phyloP scores from a whole-genome alignment of 1,140 invertebrate genomes.

The Leucophenga varia region DNA sequence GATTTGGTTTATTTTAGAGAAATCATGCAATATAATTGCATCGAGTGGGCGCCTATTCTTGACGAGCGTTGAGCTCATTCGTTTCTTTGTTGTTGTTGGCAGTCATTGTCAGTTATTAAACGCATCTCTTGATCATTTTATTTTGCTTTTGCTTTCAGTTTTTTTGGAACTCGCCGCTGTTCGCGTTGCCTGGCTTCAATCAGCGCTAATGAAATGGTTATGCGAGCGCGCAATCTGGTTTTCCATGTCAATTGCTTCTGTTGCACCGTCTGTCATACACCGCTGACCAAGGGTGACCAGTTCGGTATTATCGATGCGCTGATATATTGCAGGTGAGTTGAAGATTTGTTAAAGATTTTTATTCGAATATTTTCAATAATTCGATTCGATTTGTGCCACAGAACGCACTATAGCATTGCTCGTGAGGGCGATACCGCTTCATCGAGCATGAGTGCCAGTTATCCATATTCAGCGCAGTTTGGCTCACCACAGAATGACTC shows the following conservation, averaged over 20 bases:
- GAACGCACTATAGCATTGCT: constrained; percentile 79
- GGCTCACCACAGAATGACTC: constrained; percentile 54
- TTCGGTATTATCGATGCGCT: constrained; percentile 87
- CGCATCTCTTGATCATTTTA: too few species aligned
- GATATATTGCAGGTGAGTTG: constrained; percentile 69
- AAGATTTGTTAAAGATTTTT: neutral
- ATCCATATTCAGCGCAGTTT: constrained; percentile 58
- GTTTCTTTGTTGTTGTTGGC: too few species aligned
- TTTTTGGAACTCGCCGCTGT: constrained; percentile 82
- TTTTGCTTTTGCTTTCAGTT: constrained; percentile 60
- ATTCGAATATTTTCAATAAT: neutral
- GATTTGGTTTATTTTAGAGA: constrained; percentile 16
- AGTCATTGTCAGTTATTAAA: too few species aligned
- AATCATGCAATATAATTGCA: constrained; percentile 31
- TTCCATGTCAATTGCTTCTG: constrained; percentile 96
- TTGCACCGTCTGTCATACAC: constrained; percentile 85
- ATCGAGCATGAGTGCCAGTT: constrained; percentile 67
- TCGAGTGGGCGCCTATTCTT: too few species aligned
- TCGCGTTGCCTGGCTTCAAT: constrained; percentile 88
- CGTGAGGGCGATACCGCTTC: constrained; percentile 63
- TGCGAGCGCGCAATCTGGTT: constrained; percentile 88
- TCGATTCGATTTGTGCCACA: constrained; percentile 38
- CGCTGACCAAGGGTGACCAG: constrained; percentile 86
- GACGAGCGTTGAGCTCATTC: too few species aligned
- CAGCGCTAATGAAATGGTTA: constrained; percentile 90